Percentiles rank a stretch among this genome's conserved stretches.
phyloP scores from a whole-genome alignment of 2,113 vertebrate genomes.

The Lichenostomus cassidix region DNA sequence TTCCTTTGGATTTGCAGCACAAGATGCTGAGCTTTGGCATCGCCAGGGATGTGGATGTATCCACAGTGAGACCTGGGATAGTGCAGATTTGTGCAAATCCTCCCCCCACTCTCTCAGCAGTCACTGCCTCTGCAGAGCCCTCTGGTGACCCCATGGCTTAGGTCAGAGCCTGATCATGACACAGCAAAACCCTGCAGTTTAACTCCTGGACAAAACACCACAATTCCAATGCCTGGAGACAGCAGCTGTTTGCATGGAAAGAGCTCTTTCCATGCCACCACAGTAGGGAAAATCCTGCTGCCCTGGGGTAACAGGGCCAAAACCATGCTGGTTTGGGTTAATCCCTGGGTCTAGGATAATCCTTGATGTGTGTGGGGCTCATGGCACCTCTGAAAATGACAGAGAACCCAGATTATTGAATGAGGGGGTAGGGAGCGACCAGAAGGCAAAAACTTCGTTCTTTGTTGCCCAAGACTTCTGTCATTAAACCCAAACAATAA shows the following conservation, averaged over 20 bases:
- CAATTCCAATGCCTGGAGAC: neutral
- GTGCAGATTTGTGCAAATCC: rapidly evolving
- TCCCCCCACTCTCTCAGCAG: rapidly evolving
- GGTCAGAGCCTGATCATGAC: neutral
- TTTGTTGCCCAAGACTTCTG: neutral
- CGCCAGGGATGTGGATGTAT: rapidly evolving
- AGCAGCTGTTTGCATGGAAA: rapidly evolving
- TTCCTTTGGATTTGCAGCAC: neutral
- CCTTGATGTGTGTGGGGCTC: neutral
- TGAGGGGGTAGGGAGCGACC: neutral
- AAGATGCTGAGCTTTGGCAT: neutral
- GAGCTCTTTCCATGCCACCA: rapidly evolving
- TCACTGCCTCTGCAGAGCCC: neutral
- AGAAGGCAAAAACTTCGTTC: neutral
- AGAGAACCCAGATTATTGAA: neutral
- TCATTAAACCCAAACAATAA: neutral
- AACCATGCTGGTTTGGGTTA: neutral
- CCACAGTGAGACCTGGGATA: neutral
- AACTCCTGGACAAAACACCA: neutral
- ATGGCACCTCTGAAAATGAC: neutral
- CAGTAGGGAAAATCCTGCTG: neutral
- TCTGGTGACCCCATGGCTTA: neutral
- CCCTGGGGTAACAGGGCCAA: rapidly evolving
- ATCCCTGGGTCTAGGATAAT: neutral
- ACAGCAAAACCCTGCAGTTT: neutral